Evolutionary conservation across 2,888 invertebrate species (phyloP).

Genomic region (Tipula unca): DNA sequence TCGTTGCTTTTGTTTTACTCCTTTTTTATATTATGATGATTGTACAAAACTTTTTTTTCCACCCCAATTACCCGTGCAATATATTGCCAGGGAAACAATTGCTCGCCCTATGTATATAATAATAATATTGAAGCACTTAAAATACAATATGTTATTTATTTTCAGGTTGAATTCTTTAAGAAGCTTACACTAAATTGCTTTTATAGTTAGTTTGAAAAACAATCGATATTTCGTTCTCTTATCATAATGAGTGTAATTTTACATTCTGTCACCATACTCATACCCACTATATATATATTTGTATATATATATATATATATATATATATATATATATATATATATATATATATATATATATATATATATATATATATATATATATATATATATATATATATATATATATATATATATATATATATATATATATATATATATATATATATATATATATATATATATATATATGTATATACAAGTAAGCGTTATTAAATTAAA

Average conservation of each 20-base stretch:
- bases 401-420: too few species aligned
- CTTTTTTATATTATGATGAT: background rate
- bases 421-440: too few species aligned
- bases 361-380: too few species aligned
- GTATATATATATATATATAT: too few species aligned
- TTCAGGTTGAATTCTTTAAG: background rate
- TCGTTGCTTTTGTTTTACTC: background rate
- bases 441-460: too few species aligned
- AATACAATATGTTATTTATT: slow-evolving; percentile 14
- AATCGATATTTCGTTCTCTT: background rate
- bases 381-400: too few species aligned
- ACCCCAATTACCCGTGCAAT: background rate
- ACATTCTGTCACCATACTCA: background rate
- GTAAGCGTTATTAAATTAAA: background rate
- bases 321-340: too few species aligned
- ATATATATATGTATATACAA: too few species aligned
- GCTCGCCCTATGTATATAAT: background rate
- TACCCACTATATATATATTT: background rate
- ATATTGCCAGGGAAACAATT: background rate
- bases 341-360: too few species aligned
- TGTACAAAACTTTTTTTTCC: background rate
- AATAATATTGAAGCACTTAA: background rate
- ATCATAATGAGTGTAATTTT: background rate
- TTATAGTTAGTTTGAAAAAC: background rate
- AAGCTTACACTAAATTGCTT: background rate